Percentiles rank a stretch among this genome's conserved stretches.
These are phyloP conservation scores for Chaetoderma sp. DNA, from an alignment of 2,888 invertebrate genomes.

Conservation along the genomic window DNA sequence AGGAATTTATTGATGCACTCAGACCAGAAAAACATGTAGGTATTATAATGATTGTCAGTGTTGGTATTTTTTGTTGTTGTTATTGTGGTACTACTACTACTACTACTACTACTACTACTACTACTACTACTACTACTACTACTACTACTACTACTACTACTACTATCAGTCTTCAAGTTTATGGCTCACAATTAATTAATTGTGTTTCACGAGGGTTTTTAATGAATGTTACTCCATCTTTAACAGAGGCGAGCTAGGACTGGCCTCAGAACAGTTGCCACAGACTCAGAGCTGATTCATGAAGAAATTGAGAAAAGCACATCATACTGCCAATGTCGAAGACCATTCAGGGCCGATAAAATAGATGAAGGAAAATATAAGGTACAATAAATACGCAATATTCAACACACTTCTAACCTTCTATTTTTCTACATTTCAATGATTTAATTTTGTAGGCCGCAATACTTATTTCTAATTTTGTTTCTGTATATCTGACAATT, in stretches of 20 bases:
- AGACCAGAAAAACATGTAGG: constrained; percentile 65
- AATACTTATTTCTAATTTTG: no score
- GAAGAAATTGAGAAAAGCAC: constrained; percentile 68
- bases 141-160: neutral
- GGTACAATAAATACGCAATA: constrained; percentile 41
- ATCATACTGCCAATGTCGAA: constrained; percentile 65
- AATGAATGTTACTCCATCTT: no score
- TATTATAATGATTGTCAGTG: neutral
- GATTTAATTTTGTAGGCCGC: no score
- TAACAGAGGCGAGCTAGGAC: no score
- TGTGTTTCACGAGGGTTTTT: no score
- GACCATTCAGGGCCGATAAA: constrained; percentile 60
- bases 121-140: no score
- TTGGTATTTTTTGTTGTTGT: no score
- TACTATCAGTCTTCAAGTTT: neutral
- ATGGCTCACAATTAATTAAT: neutral
- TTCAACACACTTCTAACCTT: neutral
- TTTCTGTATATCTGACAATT: neutral
- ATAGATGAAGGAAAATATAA: constrained; percentile 67
- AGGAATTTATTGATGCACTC: constrained; percentile 67
- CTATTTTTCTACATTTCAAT: neutral
- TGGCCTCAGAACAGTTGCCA: no score
- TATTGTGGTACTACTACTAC: no score
- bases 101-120: no score
- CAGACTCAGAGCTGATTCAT: constrained; percentile 65